These are phyloP conservation scores for Eunapius fragilis DNA, from an alignment of 37 sponge, comb jelly and placozoan genomes.

Conservation along the genomic window DNA sequence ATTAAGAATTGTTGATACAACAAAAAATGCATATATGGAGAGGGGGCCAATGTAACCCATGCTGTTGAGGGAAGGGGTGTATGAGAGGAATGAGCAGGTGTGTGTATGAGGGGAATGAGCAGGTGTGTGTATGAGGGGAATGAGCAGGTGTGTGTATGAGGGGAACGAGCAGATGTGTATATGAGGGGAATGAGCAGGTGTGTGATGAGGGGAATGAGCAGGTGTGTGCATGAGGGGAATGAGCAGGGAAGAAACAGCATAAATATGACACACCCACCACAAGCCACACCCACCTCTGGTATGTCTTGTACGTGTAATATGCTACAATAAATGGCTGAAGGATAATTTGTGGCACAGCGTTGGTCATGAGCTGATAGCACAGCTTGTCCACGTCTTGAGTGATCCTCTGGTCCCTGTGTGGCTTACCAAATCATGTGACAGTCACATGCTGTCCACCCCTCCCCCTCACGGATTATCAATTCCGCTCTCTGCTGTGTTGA, in stretches of 20 bases:
- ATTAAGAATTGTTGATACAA: slow-evolving; percentile 69
- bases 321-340: slow-evolving; percentile 73
- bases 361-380: slow-evolving; percentile 63
- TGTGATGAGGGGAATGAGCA: no score
- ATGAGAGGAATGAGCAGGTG: neutral
- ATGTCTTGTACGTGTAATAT: slow-evolving; percentile 86
- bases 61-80: slow-evolving; percentile 22
- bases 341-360: slow-evolving; percentile 69
- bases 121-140: neutral
- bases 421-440: neutral
- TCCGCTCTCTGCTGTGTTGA: slow-evolving; percentile 45
- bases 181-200: no score
- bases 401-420: slow-evolving; percentile 86
- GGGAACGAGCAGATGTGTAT: neutral
- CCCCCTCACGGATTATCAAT: slow-evolving; percentile 85
- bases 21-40: slow-evolving; percentile 67
- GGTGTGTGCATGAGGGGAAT: no score
- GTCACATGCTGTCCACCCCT: neutral
- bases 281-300: slow-evolving; percentile 35
- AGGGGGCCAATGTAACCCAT: slow-evolving; percentile 59
- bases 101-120: neutral
- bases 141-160: no score
- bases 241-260: no score
- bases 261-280: neutral
- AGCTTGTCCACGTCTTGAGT: slow-evolving; percentile 92